Evolutionary conservation across 1,140 invertebrate genomes (phyloP).

Genomic region (Zaprionus capensis): DNA sequence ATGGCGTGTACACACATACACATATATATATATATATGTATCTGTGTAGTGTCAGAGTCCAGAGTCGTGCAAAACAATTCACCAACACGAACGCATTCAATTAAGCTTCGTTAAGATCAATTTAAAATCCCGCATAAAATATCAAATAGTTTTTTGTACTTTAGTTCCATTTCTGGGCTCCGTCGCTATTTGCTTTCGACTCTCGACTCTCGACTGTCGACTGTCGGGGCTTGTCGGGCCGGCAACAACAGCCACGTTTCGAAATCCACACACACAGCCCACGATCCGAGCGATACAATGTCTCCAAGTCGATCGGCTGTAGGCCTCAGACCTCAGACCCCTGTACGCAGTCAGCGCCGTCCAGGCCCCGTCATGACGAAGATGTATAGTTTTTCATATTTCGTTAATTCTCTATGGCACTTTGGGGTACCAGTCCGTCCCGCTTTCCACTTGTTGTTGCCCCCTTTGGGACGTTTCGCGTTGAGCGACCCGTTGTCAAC

Average conservation of each 20-base stretch:
- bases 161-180: slow-evolving; percentile 69
- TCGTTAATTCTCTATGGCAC: slow-evolving; percentile 72
- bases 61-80: slow-evolving; percentile 51
- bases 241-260: slow-evolving; percentile 49
- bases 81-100: slow-evolving; percentile 76
- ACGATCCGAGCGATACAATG: slow-evolving; percentile 50
- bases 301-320: slow-evolving; percentile 55
- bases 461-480: slow-evolving; percentile 51
- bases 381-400: slow-evolving; percentile 73
- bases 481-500: slow-evolving; percentile 9
- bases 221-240: slow-evolving; percentile 25
- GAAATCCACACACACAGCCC: slow-evolving; percentile 61
- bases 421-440: slow-evolving; percentile 56
- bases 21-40: slow-evolving; percentile 6
- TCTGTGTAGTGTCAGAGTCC: slow-evolving; percentile 63
- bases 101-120: slow-evolving; percentile 85
- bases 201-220: slow-evolving; percentile 44
- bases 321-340: slow-evolving; percentile 3
- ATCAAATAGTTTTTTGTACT: slow-evolving; percentile 82
- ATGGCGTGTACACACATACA: slow-evolving; percentile 55
- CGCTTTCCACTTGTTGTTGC: slow-evolving; percentile 36
- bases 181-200: slow-evolving; percentile 54
- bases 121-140: slow-evolving; percentile 84
- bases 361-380: slow-evolving; percentile 52
- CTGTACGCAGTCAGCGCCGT: neutral